phyloP scores from a whole-genome alignment of 2,797 vertebrate genomes.

The Neosalanx taihuensis region DNA sequence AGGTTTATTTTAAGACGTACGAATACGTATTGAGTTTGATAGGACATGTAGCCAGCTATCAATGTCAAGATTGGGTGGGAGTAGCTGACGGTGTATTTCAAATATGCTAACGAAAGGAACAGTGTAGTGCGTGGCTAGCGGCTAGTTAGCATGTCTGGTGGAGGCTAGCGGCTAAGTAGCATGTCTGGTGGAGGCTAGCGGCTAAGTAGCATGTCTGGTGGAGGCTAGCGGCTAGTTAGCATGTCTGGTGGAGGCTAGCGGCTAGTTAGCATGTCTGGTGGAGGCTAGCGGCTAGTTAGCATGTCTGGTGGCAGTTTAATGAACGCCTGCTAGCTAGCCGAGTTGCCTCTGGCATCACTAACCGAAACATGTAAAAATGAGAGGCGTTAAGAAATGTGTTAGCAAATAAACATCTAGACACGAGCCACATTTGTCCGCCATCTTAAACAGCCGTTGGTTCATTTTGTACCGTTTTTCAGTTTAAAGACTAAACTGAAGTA shows the following conservation, averaged over 20 bases:
- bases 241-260: neutral
- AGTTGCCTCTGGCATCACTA: neutral
- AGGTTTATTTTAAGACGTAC: neutral
- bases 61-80: neutral
- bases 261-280: neutral
- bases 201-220: too few relatives aligned
- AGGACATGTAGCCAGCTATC: neutral
- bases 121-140: neutral
- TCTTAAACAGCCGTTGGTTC: slow-evolving; percentile 32
- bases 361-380: neutral
- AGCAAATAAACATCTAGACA: neutral
- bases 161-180: neutral
- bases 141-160: slow-evolving; percentile 5
- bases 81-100: slow-evolving; percentile 1
- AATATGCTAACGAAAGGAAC: neutral
- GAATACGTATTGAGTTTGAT: neutral
- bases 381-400: neutral
- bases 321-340: neutral
- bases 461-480: slow-evolving; percentile 47
- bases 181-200: too few relatives aligned
- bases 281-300: too few relatives aligned
- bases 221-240: slow-evolving; percentile 4
- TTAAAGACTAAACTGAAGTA: slow-evolving; percentile 65
- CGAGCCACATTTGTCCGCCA: slow-evolving; percentile 25
- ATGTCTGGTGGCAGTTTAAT: neutral